Conservation (phyloP, 2,113 vertebrate species). For the Antechinus flavipes region DNA sequence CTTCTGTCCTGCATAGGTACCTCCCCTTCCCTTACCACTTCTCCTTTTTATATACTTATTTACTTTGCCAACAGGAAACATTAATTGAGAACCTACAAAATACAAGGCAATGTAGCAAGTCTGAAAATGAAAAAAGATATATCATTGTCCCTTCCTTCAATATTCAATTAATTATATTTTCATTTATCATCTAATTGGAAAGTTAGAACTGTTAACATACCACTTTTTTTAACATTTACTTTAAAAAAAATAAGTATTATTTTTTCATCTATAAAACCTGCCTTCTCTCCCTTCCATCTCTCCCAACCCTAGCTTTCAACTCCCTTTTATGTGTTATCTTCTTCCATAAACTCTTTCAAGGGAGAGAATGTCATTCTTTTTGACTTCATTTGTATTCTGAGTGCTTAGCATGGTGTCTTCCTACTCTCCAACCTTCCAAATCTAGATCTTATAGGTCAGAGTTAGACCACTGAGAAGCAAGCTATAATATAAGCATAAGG, state of each 20-base stretch:
- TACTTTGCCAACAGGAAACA: neutral
- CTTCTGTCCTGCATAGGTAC: neutral
- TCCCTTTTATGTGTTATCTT: neutral
- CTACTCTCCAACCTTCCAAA: neutral
- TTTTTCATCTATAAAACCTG: neutral
- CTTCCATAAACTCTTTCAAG: neutral
- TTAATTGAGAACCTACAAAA: neutral
- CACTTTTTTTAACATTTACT: neutral
- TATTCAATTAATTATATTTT: neutral
- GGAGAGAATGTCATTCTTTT: neutral
- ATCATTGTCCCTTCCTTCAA: neutral
- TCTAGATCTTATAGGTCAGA: neutral
- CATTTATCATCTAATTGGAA: neutral
- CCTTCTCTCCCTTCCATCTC: neutral
- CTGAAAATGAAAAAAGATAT: neutral
- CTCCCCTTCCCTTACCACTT: neutral
- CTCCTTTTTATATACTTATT: neutral
- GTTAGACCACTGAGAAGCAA: neutral
- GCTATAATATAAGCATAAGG: neutral
- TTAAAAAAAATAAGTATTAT: neutral
- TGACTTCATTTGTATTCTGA: neutral
- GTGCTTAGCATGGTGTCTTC: neutral
- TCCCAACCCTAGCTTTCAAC: neutral
- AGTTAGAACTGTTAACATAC: neutral
- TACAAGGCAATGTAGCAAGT: neutral